phyloP scores from a whole-genome alignment of 2,113 vertebrate genomes.

The Castor canadensis region DNA sequence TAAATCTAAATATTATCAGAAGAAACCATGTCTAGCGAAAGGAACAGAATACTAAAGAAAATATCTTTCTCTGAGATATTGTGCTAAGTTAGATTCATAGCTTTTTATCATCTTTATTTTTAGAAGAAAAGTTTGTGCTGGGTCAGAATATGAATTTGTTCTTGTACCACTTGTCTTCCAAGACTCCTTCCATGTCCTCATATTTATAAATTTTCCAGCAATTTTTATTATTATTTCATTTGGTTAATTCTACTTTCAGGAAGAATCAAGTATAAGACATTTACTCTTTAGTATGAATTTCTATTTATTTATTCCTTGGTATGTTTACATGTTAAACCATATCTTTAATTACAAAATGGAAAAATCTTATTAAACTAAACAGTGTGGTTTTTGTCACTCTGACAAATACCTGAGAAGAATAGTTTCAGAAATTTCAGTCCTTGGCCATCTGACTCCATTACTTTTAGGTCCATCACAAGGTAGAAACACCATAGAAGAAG shows the following conservation, averaged over 20 bases:
- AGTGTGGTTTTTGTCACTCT: neutral
- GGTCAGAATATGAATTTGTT: neutral
- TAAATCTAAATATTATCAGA: slow-evolving; percentile 48
- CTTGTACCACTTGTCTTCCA: neutral
- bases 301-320: neutral
- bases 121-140: neutral
- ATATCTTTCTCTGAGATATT: neutral
- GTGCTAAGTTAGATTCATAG: slow-evolving; percentile 12
- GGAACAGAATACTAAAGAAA: neutral
- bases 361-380: neutral
- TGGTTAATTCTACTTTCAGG: neutral
- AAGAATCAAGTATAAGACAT: neutral
- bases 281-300: neutral
- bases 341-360: neutral
- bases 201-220: neutral
- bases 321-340: neutral
- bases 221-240: neutral
- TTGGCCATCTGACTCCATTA: neutral
- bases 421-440: neutral
- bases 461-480: neutral
- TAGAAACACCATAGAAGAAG: neutral
- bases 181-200: neutral
- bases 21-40: neutral
- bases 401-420: neutral
- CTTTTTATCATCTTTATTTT: slow-evolving; percentile 7